phyloP scores from a whole-genome alignment of 2,113 vertebrate genomes.

The Aegithalos caudatus region DNA sequence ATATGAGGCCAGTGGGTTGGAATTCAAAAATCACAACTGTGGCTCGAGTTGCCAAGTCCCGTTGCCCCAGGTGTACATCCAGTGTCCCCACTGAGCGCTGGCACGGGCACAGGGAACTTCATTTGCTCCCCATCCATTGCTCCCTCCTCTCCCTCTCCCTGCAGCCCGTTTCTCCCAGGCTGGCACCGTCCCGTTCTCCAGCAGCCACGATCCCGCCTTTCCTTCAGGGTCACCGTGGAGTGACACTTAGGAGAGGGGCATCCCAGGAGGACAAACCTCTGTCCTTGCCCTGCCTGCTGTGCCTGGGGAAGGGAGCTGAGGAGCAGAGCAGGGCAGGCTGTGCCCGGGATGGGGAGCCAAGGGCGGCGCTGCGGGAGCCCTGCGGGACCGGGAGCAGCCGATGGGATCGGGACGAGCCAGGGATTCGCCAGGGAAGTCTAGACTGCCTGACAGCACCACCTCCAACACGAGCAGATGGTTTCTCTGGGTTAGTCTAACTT shows the following conservation, averaged over 20 bases:
- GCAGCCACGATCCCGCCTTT: not conserved
- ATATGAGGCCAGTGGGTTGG: conserved; percentile 77
- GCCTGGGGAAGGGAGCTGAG: not conserved
- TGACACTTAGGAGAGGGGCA: not conserved
- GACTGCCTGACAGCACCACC: conserved; percentile 54
- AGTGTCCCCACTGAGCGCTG: conserved; percentile 35
- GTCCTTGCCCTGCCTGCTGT: not conserved
- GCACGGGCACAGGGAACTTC: not conserved
- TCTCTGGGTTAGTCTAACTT: conserved; percentile 48
- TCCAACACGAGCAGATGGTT: conserved; percentile 63
- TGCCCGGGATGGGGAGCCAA: conserved; percentile 13
- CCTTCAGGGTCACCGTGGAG: not conserved
- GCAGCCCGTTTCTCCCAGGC: not conserved
- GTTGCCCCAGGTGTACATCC: conserved; percentile 60
- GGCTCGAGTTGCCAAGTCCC: conserved; percentile 71
- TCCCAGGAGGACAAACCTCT: not conserved
- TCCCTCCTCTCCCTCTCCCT: not conserved
- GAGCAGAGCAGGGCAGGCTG: not conserved
- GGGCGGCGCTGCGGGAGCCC: conserved; percentile 36
- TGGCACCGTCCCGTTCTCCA: accelerated
- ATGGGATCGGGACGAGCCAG: not conserved
- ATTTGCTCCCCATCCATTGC: not conserved
- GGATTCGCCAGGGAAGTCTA: conserved; percentile 20
- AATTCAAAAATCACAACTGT: conserved; percentile 82
- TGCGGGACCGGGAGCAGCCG: conserved; percentile 7